Base-by-base conservation (phyloP, 2,888 invertebrate genomes). In the Tanypteryx hageni region DNA sequence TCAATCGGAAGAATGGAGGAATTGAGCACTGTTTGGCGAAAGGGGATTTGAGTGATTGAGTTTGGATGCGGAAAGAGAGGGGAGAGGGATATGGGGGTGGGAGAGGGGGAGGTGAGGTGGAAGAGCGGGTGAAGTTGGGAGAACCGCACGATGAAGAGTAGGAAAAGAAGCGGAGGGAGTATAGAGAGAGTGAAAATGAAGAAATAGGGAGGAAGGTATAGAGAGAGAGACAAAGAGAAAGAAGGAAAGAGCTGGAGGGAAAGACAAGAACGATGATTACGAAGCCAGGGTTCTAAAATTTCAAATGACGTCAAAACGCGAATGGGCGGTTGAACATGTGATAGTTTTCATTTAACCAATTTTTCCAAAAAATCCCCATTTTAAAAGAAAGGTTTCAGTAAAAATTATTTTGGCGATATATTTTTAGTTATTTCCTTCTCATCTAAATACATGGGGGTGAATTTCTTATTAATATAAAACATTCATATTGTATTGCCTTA, bases 31-130 rank as follows among this genome's bases (percentile, higher is more conserved):
- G 89, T 89, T 89, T 89, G 89, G 89, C 68, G 64, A 89, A 44
- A 64, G 89, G 61, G 89, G 89, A 89, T 89, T 89, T 89, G 61
- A 89, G 89, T 89, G 89, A 89, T 89, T 89, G 89, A 89, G 89
- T 89, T 89, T 89, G 89, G 64, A n/a, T 3, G 64, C 13, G 85
- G 85, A 59, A 16, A 44, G 64, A n/a, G 18, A 27, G 44, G n/a
- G 18, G 59, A 56, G 27, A 10, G 44, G 18, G 64, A n/a, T n/a
- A n/a, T n/a, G n/a, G n/a, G n/a, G n/a, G n/a, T n/a, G n/a, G n/a
- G 31, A 31, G 11, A 61, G 7, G 18, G 8, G 31, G 89, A 18
- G n/a, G 44, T n/a, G 68, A 68, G 64, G 61, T n/a, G 44, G n/a
- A 76, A 76, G 76, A 76, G 76, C n/a, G 9, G 27, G 44, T 44